These are phyloP conservation scores for Sycobia sp. DNA, from an alignment of 1,140 invertebrate species.

Conservation along the genomic window DNA sequence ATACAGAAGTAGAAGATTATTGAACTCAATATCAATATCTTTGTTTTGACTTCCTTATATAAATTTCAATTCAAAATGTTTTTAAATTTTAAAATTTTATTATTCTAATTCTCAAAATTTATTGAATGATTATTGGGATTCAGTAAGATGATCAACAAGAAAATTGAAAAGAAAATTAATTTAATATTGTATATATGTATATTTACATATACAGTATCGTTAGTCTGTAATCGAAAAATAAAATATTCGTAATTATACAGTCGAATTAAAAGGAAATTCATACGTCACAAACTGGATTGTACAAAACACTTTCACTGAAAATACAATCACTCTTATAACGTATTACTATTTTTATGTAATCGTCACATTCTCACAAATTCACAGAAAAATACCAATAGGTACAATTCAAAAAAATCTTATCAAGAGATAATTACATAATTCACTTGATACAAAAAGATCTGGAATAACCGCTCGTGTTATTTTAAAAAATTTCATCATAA, in stretches of 20 bases:
- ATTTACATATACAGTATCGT: slow-evolving; percentile 23
- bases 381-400: slow-evolving; percentile 10
- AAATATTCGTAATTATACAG: slow-evolving; percentile 9
- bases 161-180: slow-evolving; percentile 11
- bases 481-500: slow-evolving; percentile 20
- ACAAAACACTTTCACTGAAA: neutral
- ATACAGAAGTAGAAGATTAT: slow-evolving; percentile 54
- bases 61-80: slow-evolving; percentile 31
- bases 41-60: slow-evolving; percentile 1
- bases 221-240: slow-evolving; percentile 13
- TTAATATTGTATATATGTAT: slow-evolving; percentile 21
- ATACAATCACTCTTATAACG: slow-evolving; percentile 3
- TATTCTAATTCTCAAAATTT: neutral
- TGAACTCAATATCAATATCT: slow-evolving; percentile 39
- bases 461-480: slow-evolving; percentile 15
- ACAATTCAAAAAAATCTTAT: slow-evolving; percentile 16
- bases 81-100: neutral
- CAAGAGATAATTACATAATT: slow-evolving; percentile 21
- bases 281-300: slow-evolving; percentile 11
- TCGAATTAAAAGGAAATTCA: slow-evolving; percentile 19
- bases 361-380: neutral
- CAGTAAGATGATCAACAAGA: neutral
- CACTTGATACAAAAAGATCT: slow-evolving; percentile 6
- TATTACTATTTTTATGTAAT: slow-evolving; percentile 6
- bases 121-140: slow-evolving; percentile 23